phyloP scores from a whole-genome alignment of 2,888 invertebrate species.

The Corbicula japonica region DNA sequence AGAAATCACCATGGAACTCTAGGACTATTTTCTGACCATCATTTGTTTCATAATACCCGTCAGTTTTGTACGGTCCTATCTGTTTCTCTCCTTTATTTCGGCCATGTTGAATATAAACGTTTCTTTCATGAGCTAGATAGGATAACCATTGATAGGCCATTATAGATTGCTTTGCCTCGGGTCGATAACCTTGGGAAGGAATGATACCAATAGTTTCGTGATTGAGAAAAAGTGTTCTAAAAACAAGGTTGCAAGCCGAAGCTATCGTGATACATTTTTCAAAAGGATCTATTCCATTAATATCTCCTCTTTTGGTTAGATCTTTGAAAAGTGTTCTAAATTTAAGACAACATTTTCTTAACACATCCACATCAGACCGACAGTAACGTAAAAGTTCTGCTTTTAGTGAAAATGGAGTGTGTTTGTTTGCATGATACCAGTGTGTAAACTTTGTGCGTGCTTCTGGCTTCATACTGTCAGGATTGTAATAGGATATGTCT shows the following conservation, averaged over 20 bases:
- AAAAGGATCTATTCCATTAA: slow-evolving; percentile 42
- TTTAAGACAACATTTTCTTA: slow-evolving; percentile 37
- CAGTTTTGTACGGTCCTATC: slow-evolving; percentile 48
- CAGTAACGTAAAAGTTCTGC: slow-evolving; percentile 41
- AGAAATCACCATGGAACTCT: no score
- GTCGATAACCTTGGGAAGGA: slow-evolving; percentile 45
- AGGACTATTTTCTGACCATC: slow-evolving; percentile 26
- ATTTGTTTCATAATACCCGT: slow-evolving; percentile 35
- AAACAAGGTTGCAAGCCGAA: slow-evolving; percentile 45
- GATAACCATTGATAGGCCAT: slow-evolving; percentile 45
- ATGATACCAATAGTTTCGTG: slow-evolving; percentile 47
- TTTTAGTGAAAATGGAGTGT: slow-evolving; percentile 26
- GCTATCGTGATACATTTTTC: slow-evolving; percentile 48
- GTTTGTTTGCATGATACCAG: slow-evolving; percentile 36
- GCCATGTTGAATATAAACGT: slow-evolving; percentile 31
- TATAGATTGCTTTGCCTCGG: slow-evolving; percentile 46
- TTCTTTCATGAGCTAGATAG: slow-evolving; percentile 19
- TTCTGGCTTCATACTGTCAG: slow-evolving; percentile 48
- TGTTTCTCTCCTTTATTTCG: slow-evolving; percentile 24
- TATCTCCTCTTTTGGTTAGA: slow-evolving; percentile 16
- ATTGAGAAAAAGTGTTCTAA: slow-evolving; percentile 19
- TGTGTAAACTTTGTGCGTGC: slow-evolving; percentile 27
- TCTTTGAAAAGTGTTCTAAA: slow-evolving; percentile 40
- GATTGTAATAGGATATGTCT: slow-evolving; percentile 38
- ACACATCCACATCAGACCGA: slow-evolving; percentile 45